Percentiles rank a stretch among this genome's conserved stretches.
These are phyloP conservation scores for Xiphias gladius DNA, from an alignment of 2,113 vertebrate genomes.

Conservation along the genomic window DNA sequence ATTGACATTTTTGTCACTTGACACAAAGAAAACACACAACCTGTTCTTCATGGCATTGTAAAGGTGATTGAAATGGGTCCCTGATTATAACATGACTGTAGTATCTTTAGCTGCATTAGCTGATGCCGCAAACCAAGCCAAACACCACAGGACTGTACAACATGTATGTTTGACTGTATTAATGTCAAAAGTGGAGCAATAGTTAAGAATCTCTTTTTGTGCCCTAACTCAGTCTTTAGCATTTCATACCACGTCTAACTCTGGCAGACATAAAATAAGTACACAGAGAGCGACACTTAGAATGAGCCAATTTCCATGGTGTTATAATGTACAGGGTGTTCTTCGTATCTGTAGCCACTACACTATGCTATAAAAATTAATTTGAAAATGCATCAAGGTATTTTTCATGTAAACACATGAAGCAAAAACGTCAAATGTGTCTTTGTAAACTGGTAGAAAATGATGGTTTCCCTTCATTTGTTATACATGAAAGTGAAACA, in stretches of 20 bases:
- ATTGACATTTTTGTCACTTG: neutral
- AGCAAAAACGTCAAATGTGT: conserved; percentile 62
- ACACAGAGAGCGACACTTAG: conserved; percentile 21
- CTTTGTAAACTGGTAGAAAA: conserved; percentile 57
- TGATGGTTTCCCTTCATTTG: conserved; percentile 57
- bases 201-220: conserved; percentile 21
- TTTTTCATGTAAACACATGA: conserved; percentile 60
- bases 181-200: conserved; percentile 33
- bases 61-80: conserved; percentile 14
- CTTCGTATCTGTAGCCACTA: conserved; percentile 41
- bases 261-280: conserved; percentile 39
- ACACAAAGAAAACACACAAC: neutral
- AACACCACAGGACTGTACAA: conserved; percentile 18
- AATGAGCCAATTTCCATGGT: conserved; percentile 55
- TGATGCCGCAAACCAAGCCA: conserved; percentile 20
- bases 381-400: conserved; percentile 59
- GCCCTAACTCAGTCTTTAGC: conserved; percentile 35
- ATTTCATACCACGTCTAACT: conserved; percentile 44
- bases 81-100: conserved; percentile 32
- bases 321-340: conserved; percentile 44
- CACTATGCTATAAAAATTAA: conserved; percentile 56
- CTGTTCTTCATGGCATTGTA: neutral
- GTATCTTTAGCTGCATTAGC: conserved; percentile 2
- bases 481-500: conserved; percentile 49
- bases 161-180: conserved; percentile 13